A percentile compares a stretch with the other conserved stretches of the same genome.
Conservation (phyloP, 2,888 invertebrate genomes). For the Xylota sylvarum region DNA sequence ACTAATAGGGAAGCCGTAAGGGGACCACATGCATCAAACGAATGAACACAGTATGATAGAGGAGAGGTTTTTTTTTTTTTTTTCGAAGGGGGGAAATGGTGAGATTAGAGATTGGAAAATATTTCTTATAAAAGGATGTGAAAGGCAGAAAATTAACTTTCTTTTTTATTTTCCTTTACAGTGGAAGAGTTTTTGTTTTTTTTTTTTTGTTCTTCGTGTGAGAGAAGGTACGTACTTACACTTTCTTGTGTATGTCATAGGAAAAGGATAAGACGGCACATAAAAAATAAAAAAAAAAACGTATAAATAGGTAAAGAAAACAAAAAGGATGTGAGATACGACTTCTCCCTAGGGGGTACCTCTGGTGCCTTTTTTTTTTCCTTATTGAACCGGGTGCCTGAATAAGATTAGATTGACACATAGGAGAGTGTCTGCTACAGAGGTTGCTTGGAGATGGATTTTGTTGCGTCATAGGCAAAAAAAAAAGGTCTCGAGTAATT, state of each 20-base stretch:
- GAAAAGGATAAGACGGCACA: background rate
- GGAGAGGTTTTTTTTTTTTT: background rate
- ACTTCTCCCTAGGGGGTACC: background rate
- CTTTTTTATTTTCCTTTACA: slow-evolving; percentile 13
- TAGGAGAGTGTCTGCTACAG: background rate
- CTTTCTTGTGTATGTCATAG: background rate
- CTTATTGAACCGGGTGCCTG: background rate
- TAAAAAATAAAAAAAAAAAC: background rate
- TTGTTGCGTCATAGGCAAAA: too few relatives aligned
- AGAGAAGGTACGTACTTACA: background rate
- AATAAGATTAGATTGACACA: background rate
- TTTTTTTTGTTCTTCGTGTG: background rate
- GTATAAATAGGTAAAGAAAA: background rate
- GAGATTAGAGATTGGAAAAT: slow-evolving; percentile 46
- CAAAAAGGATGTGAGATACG: background rate
- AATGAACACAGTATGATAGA: slow-evolving; percentile 20
- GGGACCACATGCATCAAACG: slow-evolving; percentile 49
- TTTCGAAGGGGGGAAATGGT: background rate
- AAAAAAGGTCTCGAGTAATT: background rate
- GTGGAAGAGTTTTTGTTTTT: background rate
- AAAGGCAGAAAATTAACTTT: slow-evolving; percentile 48
- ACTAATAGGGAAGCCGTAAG: slow-evolving; percentile 34
- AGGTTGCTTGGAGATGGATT: background rate
- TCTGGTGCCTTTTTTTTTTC: background rate
- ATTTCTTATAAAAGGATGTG: slow-evolving; percentile 36